These are phyloP conservation scores for Xiphophorus hellerii DNA, from an alignment of 2,113 vertebrate genomes.

Conservation along the genomic window DNA sequence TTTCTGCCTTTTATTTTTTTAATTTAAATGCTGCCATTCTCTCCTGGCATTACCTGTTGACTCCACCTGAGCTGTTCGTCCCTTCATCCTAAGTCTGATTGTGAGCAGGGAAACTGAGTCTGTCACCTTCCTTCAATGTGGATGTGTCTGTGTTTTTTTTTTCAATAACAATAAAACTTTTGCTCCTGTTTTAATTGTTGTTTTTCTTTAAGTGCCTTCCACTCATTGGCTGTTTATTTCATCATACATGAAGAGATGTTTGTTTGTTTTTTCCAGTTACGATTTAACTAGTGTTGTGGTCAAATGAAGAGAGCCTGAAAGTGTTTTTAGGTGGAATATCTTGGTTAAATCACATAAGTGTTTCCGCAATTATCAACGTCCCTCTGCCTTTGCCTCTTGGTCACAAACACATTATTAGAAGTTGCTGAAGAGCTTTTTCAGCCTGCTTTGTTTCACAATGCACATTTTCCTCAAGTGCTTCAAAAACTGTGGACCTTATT, in stretches of 20 bases:
- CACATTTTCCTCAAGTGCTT: constrained; percentile 15
- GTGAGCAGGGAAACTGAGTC: constrained; percentile 20
- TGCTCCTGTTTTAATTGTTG: constrained; percentile 23
- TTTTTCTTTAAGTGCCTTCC: not conserved
- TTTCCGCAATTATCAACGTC: constrained; percentile 46
- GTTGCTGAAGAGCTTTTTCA: constrained; percentile 13
- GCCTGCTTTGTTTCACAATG: constrained; percentile 40
- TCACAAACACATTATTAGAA: constrained; percentile 27
- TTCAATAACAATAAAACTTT: constrained; percentile 68
- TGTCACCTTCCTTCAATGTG: constrained; percentile 59
- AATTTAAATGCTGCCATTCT: not conserved
- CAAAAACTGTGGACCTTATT: constrained; percentile 37
- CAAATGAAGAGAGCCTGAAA: constrained; percentile 30
- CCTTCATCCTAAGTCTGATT: not conserved
- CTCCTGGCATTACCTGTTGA: not conserved
- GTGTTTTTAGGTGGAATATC: constrained; percentile 49
- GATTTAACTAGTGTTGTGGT: constrained; percentile 22
- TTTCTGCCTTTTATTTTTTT: constrained; percentile 7
- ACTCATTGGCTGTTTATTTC: not conserved
- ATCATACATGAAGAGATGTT: not conserved
- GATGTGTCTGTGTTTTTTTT: constrained; percentile 41
- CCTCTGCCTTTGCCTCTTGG: constrained; percentile 45
- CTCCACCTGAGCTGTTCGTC: constrained; percentile 14
- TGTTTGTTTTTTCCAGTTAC: constrained; percentile 13
- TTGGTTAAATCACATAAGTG: constrained; percentile 43